Base-by-base conservation (phyloP, 2,888 invertebrate genomes). In the Griposia aprilina region DNA sequence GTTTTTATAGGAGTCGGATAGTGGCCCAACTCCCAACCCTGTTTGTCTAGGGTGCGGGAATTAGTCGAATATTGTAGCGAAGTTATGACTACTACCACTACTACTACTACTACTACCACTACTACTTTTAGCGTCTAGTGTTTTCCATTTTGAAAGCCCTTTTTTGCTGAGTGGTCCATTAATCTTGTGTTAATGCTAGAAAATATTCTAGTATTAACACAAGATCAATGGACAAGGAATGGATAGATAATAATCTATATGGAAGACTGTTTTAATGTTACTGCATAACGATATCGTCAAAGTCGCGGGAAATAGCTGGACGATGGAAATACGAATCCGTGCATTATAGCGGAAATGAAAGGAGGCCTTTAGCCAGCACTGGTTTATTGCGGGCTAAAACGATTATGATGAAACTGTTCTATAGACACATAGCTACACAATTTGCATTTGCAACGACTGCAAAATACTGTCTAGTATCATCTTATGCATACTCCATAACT, bases 11-110 rank as follows among this genome's bases (percentile, higher is more conserved):
- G 50, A 62, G 62, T 63, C 50, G 52, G 45, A 60, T 78, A 70
- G 41, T 69, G 62, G 67, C 41, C 48, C 45, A 70, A 74, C 20
- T 70, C 41, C 48, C 45, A 70, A 74, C 20, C 30, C 36, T 67
- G 67, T 78, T 83, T 68, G 62, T 20, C 55, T 71, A 67, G 79
- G 66, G 57, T 57, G 59, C 11, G 55, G 55, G 75, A 57, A 83
- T 74, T 63, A 74, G 66, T 71, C 36, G 66, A 73, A 82, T 78
- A 78, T 71, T 74, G 74, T 62, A 59, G 69, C 41, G 15, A 71
- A 59, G 13, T 59, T 76, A 81, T 72, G 26, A 65, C 30, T 81
- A 8, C n/a, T n/a, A n/a, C n/a, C n/a, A n/a, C n/a, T n/a, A n/a
- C n/a, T n/a, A n/a, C n/a, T n/a, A n/a, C n/a, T n/a, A n/a, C n/a